Percentiles rank a stretch among this genome's conserved stretches.
Conservation (phyloP, 2,113 vertebrate genomes). For the Seriola quinqueradiata region DNA sequence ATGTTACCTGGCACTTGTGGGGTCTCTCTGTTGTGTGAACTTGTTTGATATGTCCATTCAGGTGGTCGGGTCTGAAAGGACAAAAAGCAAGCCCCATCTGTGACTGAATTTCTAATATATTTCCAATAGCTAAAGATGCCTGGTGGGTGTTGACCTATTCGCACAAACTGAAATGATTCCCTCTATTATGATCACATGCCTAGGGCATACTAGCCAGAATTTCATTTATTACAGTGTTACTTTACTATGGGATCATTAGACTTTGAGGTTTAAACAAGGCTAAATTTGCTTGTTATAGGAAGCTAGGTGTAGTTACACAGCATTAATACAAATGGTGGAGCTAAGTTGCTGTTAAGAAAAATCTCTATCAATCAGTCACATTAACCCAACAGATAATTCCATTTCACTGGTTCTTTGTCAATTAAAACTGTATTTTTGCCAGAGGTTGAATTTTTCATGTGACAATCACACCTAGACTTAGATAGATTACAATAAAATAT, state of each 20-base stretch:
- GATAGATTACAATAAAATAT: neutral
- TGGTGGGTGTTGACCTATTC: too few relatives aligned
- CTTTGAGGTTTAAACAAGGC: neutral
- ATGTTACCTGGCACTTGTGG: slow-evolving; percentile 99
- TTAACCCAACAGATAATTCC: neutral
- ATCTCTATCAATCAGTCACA: neutral
- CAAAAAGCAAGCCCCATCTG: slow-evolving; percentile 31
- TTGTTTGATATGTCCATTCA: slow-evolving; percentile 99
- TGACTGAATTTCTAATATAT: neutral
- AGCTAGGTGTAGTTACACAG: neutral
- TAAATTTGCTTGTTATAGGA: neutral
- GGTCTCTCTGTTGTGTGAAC: slow-evolving; percentile 99
- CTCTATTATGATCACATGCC: neutral
- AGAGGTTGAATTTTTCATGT: neutral
- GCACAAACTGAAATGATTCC: neutral
- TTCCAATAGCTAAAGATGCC: neutral
- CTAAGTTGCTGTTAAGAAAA: neutral
- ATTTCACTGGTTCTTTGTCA: neutral
- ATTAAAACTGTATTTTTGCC: neutral
- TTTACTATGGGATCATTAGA: neutral
- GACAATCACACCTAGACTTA: neutral
- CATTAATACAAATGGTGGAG: neutral
- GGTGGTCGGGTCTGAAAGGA: slow-evolving; percentile 93
- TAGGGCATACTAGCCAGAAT: too few relatives aligned
- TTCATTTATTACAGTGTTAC: neutral